Base-by-base conservation (phyloP, 2,797 vertebrate species). In the Botia kubotai region DNA sequence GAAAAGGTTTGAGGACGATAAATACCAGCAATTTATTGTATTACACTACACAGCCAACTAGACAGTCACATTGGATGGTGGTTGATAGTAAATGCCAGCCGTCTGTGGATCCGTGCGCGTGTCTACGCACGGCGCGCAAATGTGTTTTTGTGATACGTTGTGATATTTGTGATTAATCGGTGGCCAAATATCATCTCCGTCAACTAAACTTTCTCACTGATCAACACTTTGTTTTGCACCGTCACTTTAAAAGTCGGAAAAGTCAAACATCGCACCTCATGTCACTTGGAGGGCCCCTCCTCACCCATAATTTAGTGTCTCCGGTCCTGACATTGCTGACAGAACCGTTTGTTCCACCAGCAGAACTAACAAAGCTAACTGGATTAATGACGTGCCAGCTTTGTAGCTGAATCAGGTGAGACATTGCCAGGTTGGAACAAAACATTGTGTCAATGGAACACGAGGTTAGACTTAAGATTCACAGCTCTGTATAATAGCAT, bases 41-140 rank as follows among this genome's bases (percentile, higher is more conserved):
- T 77, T 81, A 68, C 39, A 69, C 69, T 78, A 73, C 50, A 72
- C 70, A 67, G 12, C 55, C 78, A 83, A 75, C 66, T 43, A 83
- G 72, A 80, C 76, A 71, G 69, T 72, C 76, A 21, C 63, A 74
- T 76, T 57, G 78, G 72, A 69, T 57, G 48, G 19, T 52, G 33
- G 73, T 82, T 82, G 81, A 85, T 83, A 83, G 79, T 81, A 87
- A 85, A 82, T 87, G 84, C 86, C 86, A 87, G 69, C 83, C 80
- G 86, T 79, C 76, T 26, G 57, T 36, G 63, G 69, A 78, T 53
- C 19, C 36, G 23, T 33, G 60, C 50, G 75, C 66, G 46, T 73
- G 75, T 72, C 12, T 73, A 43, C 4, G 17, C 26, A 43, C 10
- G 0, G 16, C 14, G 2, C 12, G 4, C n/a, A 1, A 72, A 5